Evolutionary conservation across 2,113 vertebrate genomes (phyloP), one percentile per base, ranked within the genome.

Genomic region (Odontophorus gujanensis): DNA sequence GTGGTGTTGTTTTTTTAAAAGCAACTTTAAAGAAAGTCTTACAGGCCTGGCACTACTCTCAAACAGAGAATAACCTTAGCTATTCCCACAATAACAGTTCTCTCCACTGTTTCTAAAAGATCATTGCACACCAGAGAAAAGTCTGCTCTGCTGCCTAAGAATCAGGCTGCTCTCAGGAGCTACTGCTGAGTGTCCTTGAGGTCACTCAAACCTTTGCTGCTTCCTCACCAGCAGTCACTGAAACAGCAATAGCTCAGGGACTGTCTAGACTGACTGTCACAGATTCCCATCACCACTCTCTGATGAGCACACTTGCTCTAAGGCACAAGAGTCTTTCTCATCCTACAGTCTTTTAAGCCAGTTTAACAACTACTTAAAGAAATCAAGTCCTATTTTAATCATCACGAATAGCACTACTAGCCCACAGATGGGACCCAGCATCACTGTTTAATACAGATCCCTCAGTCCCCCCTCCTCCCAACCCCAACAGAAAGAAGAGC

Each of bases 151-250:
- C 25, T 68, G 38, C 14, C 19, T 7, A 28, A 73, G 48, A 67
- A 1, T 0, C 26, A 9, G 0, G 1, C 1, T 74, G 11, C 74
- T 0, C 0, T 38, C 58, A 40, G 58, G 40, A 94, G 8, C 48
- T 72, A 17, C 47, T n/a, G 47, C 36, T 16, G 17, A 66, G 38
- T 42, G 34, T 25, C 55, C 40, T 32, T n/a, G 42, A 77, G 76
- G 30, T 87, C 40, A 42, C 13, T 22, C 0, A 3, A 15, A n/a
- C 30, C 19, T 11, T n/a, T 53, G 75, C 59, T 88, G 59, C 91
- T 88, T 88, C 68, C 76, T 81, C 89, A 74, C 12, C 86, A 77
- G 75, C 51, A 69, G 50, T 7, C 89, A 62, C 13, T 11, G 50
- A 53, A 58, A 85, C 16, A 69, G 55, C 45, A 36, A 26, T 18